Evolutionary conservation across 2,797 vertebrate species (phyloP), one percentile per base, ranked within the genome.

Genomic region (Lagodon rhomboides): DNA sequence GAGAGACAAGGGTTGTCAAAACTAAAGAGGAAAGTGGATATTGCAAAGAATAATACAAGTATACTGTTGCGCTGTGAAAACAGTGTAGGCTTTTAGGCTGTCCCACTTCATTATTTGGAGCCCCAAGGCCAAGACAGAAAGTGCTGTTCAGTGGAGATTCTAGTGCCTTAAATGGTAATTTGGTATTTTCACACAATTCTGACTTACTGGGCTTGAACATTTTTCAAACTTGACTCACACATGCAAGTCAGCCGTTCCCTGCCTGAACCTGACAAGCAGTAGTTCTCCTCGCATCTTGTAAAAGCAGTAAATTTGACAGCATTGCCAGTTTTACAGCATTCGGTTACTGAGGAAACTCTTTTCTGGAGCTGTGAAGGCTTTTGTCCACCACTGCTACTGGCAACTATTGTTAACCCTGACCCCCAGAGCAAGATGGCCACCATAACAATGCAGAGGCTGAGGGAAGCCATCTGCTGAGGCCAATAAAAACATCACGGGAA

Each of bases 401-500:
- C 75, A 66, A 73, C 90, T 67, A 93, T 94, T 93, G 95, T 95
- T 90, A 90, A 88, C 74, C 64, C 75, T 92, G 91, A 94, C 92
- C 91, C 88, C 56, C 62, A 23, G 84, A 88, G 86, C 85, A 90
- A 89, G 87, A 93, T 88, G 86, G 82, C 85, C 73, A 61, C 73
- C 88, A 82, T 83, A 82, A 93, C 90, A 94, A 93, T 89, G 75
- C 86, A 77, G 67, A 75, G 87, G 77, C 82, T 85, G 83, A 89
- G 90, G 90, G 85, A 89, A 91, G 89, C 94, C 94, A 95, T 96
- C 94, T 95, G 95, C 86, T 91, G 79, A 69, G 83, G 85, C 91
- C 92, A 94, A 91, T 95, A 94, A 95, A 96, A 94, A 89, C 89
- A 92, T 93, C 84, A 91, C 75, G 18, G 87, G 88, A 90, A 87